These are phyloP conservation scores for Corythornis cristatus DNA, from an alignment of 2,113 vertebrate genomes.

Conservation along the genomic window DNA sequence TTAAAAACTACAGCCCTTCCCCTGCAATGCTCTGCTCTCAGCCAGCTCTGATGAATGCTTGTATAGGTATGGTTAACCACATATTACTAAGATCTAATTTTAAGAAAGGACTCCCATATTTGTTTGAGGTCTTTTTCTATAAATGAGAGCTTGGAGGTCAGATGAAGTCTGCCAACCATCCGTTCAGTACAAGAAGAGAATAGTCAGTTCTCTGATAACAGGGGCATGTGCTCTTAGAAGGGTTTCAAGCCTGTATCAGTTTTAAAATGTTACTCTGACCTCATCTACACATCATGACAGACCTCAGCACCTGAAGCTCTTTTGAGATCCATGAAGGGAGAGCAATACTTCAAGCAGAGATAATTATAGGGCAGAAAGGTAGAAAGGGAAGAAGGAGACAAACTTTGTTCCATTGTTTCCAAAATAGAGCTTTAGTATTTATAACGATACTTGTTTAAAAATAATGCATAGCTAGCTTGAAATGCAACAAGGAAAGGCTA, in stretches of 20 bases:
- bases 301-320: background rate
- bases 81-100: background rate
- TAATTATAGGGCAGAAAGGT: constrained; percentile 8
- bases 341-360: constrained; percentile 2
- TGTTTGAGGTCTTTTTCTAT: background rate
- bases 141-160: background rate
- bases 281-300: background rate
- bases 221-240: background rate
- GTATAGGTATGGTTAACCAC: background rate
- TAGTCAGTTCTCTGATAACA: background rate
- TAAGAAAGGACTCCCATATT: background rate
- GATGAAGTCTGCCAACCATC: background rate
- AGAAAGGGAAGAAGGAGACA: constrained; percentile 31
- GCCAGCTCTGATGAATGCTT: background rate
- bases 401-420: constrained; percentile 30
- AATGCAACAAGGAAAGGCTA: constrained; percentile 54
- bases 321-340: background rate
- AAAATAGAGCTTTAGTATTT: constrained; percentile 38
- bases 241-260: background rate
- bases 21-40: background rate
- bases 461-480: constrained; percentile 54
- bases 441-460: constrained; percentile 23
- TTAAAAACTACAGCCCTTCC: background rate
- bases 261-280: background rate
- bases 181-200: background rate